Conservation (phyloP, 2,888 invertebrate species). For the Smittia aterrima region DNA sequence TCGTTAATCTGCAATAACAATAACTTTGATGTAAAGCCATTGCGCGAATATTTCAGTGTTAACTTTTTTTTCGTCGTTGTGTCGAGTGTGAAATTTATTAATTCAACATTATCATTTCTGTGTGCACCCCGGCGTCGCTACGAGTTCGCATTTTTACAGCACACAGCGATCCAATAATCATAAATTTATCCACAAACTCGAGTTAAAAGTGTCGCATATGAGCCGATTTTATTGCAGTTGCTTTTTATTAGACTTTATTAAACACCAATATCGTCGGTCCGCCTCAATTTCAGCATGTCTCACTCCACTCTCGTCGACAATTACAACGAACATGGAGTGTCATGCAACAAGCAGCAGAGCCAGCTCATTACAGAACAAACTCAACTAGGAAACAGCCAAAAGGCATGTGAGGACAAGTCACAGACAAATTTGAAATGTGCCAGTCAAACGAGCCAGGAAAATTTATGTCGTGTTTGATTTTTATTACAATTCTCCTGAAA, state of each 20-base stretch:
- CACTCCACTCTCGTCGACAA: slow-evolving; percentile 5
- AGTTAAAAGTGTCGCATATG: slow-evolving; percentile 31
- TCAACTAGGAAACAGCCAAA: not conserved
- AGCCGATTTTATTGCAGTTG: slow-evolving; percentile 23
- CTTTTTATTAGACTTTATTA: slow-evolving; percentile 32
- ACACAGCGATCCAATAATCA: slow-evolving; percentile 31
- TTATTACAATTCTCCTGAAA: not conserved
- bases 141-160: not conserved
- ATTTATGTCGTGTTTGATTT: slow-evolving; percentile 9
- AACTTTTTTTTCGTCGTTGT: not conserved
- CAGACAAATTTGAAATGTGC: not conserved
- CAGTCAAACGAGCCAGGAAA: not conserved
- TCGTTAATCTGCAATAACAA: slow-evolving; percentile 38
- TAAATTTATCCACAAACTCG: slow-evolving; percentile 16
- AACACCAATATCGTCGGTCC: not conserved
- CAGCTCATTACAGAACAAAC: not conserved
- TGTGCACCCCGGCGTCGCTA: not conserved
- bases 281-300: not conserved
- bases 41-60: slow-evolving; percentile 16
- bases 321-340: slow-evolving; percentile 10
- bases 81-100: slow-evolving; percentile 31
- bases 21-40: slow-evolving; percentile 1
- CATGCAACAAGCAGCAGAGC: not conserved
- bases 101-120: slow-evolving; percentile 26
- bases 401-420: not conserved